These are phyloP conservation scores for Pristionchus fissidentatus DNA, from an alignment of 2,888 invertebrate genomes.

Conservation along the genomic window DNA sequence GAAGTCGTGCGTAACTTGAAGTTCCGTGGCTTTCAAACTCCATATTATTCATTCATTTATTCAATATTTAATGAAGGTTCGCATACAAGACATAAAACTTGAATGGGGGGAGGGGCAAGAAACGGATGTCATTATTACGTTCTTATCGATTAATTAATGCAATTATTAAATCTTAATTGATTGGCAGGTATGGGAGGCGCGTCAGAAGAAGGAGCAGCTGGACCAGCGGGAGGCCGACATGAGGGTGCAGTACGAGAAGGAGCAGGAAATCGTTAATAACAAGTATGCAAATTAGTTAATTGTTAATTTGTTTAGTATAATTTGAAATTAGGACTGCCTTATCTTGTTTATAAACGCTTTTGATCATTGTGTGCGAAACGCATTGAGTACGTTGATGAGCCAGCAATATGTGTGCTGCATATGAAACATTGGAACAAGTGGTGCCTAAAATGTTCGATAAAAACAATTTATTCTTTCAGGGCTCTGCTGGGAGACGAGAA, in stretches of 20 bases:
- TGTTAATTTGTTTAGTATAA: background rate
- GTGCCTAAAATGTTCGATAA: too few relatives aligned
- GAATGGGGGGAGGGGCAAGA: too few relatives aligned
- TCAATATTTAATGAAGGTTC: too few relatives aligned
- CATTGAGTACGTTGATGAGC: background rate
- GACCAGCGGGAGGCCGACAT: slow-evolving; percentile 98
- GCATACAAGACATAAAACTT: background rate
- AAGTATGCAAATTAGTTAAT: slow-evolving; percentile 80
- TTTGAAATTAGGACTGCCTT: background rate
- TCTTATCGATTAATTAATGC: background rate
- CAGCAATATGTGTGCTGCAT: too few relatives aligned
- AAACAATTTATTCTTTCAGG: slow-evolving; percentile 78
- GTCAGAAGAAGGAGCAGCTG: slow-evolving; percentile 96
- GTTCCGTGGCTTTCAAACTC: too few relatives aligned
- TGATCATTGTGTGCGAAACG: background rate
- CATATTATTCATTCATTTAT: background rate
- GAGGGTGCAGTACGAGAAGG: slow-evolving; percentile 95
- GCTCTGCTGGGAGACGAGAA: slow-evolving; percentile 98
- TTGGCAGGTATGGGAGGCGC: slow-evolving; percentile 96
- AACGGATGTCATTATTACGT: background rate
- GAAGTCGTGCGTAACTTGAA: too few relatives aligned
- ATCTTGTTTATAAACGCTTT: background rate
- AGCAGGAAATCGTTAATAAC: slow-evolving; percentile 97
- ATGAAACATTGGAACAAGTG: too few relatives aligned
- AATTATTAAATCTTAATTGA: too few relatives aligned